Conservation (phyloP, 2,797 vertebrate genomes). For the Taeniopygia guttata region DNA sequence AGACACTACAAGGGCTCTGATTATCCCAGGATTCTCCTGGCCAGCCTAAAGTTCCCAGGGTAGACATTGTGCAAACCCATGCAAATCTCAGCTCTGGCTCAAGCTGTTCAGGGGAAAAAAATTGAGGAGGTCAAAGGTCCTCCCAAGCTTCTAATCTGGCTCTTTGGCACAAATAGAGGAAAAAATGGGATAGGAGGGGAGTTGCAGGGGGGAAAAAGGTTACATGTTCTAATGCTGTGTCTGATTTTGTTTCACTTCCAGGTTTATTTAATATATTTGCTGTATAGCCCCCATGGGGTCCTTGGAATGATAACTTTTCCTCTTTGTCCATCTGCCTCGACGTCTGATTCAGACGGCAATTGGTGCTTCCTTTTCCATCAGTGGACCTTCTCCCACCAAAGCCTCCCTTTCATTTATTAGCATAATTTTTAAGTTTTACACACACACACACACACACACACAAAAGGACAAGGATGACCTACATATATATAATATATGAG, state of each 20-base stretch:
- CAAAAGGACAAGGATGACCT: neutral
- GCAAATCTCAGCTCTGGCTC: neutral
- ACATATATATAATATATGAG: neutral
- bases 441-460: conserved; percentile 28
- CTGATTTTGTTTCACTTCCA: conserved; percentile 65
- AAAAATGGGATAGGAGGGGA: neutral
- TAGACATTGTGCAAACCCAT: neutral
- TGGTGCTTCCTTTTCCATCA: conserved; percentile 78
- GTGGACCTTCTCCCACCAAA: conserved; percentile 64
- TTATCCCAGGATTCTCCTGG: neutral
- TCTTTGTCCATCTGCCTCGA: conserved; percentile 76
- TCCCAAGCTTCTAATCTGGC: neutral
- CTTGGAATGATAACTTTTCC: conserved; percentile 75
- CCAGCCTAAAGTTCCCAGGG: neutral
- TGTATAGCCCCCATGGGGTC: conserved; percentile 84
- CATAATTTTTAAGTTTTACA: conserved; percentile 48
- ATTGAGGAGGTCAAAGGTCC: neutral
- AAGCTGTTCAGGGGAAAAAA: neutral
- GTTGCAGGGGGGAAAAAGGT: neutral
- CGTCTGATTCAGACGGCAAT: conserved; percentile 76
- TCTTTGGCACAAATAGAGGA: neutral
- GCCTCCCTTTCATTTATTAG: conserved; percentile 55
- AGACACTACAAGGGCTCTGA: neutral
- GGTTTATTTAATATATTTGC: conserved; percentile 82
- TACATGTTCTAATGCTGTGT: neutral